Evolutionary conservation across 2,797 vertebrate species (phyloP), one percentile per base, ranked within the genome.

Genomic region (Alectoris magna): DNA sequence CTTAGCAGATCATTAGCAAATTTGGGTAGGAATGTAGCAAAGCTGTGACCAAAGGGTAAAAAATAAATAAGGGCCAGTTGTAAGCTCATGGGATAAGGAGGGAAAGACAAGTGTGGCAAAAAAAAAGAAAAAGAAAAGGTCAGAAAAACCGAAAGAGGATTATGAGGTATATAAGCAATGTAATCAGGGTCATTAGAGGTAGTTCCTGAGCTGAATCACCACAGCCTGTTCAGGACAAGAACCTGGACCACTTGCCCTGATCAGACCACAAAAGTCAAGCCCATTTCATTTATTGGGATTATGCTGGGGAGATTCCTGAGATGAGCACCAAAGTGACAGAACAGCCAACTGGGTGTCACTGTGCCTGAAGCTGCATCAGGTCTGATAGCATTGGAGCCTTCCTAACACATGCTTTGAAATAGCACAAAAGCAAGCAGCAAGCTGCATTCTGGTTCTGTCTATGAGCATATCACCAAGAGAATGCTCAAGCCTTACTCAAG

Each of bases 331-430:
- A 75, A 12, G 5, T 62, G 7, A 38, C 1, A 2, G n/a, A 56
- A 8, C 12, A 67, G 86, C 41, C 10, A 67, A 23, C 2, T 41
- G 66, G 43, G 9, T 31, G 19, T 24, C 22, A 59, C 13, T 14
- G 26, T n/a, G 36, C 11, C 43, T 74, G 36, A 15, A 56, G 26
- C 5, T 87, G 13, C 2, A 18, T 2, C 6, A 6, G 3, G 4
- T 78, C 16, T 0, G 0, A 29, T 48, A 9, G 21, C 60, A 66
- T 26, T 2, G 2, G 22, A 4, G 0, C 53, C 43, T 44, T 48
- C 31, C 49, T 53, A 34, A 43, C 8, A 21, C 6, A 31, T 1
- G 7, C 34, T 81, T 55, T 38, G 31, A 69, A 85, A 38, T 2
- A 38, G 3, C 36, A 67, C 23, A 73, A 63, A 85, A 79, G 13